These are phyloP conservation scores for Aphodius sticticus DNA, from an alignment of 2,888 invertebrate species.

Conservation along the genomic window DNA sequence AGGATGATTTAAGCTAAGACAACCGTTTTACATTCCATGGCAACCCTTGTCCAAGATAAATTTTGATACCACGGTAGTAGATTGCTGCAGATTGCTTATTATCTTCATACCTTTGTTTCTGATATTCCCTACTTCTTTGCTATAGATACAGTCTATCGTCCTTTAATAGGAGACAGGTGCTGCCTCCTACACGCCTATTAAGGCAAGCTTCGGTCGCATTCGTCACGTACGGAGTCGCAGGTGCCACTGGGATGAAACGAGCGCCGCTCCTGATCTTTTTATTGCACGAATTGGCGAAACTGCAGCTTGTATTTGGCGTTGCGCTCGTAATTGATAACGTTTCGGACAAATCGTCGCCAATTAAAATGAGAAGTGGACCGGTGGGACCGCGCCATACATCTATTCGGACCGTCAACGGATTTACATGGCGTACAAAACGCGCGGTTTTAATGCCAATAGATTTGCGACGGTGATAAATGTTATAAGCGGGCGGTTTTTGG, in stretches of 20 bases:
- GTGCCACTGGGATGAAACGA: not conserved
- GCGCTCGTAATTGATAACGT: not conserved
- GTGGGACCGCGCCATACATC: not conserved
- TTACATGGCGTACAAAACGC: not conserved
- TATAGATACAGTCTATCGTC: too few relatives aligned
- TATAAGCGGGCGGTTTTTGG: not conserved
- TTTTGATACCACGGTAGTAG: too few relatives aligned
- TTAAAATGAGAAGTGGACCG: not conserved
- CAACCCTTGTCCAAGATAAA: too few relatives aligned
- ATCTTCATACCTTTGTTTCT: too few relatives aligned
- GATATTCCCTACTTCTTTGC: too few relatives aligned
- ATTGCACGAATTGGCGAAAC: not conserved
- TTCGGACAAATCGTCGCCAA: not conserved
- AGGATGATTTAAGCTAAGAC: too few relatives aligned
- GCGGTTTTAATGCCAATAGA: not conserved
- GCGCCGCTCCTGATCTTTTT: not conserved
- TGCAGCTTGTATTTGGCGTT: not conserved
- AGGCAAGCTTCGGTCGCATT: not conserved
- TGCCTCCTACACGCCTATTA: not conserved
- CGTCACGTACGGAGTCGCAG: not conserved
- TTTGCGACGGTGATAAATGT: not conserved
- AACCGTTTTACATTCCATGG: too few relatives aligned
- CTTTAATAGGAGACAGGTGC: not conserved
- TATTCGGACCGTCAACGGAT: not conserved
- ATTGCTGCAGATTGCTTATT: too few relatives aligned